Base-by-base conservation (phyloP, 2,888 invertebrate species). In the Andrena praecox region DNA sequence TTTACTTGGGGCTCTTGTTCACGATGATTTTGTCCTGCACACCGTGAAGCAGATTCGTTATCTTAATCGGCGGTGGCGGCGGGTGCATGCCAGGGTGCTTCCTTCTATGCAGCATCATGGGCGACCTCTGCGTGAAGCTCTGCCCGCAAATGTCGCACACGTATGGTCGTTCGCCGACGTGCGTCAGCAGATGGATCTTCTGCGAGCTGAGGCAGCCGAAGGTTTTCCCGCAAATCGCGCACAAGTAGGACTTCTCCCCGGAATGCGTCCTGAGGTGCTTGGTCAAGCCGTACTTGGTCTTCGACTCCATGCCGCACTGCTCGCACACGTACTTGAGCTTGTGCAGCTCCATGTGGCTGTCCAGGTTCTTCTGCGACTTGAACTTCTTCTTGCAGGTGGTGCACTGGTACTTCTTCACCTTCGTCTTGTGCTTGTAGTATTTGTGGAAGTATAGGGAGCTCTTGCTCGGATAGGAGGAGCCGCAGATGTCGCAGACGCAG, bases 301-400 rank as follows among this genome's bases (percentile, higher is more conserved):
- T 93, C 64, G 93, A 93, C 76, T 92, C 93, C 91, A 92, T 91
- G 4, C 93, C 93, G 73, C 93, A 93, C 42, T 93, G 92, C 42
- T 93, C 93, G 75, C 93, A 93, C 0, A 92, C 91, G 69, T 93
- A 93, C 63, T 91, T 93, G 77, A 91, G 91, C 48, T 91, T 92
- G 69, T 93, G 93, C 35, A 91, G 74, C 33, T 93, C 91, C 24
- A 85, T 79, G 56, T 93, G 93, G 6, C 76, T 89, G 12, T 92
- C 89, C 0, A 93, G 77, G 72, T 93, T 93, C 79, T 91, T 93
- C 77, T 92, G 91, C n/a, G 86, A 92, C 80, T 91, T 92, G 75
- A 93, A 93, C 20, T 89, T 88, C 71, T 93, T 93, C 59, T 88
- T 90, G 74, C 93, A 93, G 0, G 89, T 85, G 35, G 74, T 64